These are phyloP conservation scores for Corvus hawaiiensis DNA, from an alignment of 2,113 vertebrate genomes.

Conservation along the genomic window DNA sequence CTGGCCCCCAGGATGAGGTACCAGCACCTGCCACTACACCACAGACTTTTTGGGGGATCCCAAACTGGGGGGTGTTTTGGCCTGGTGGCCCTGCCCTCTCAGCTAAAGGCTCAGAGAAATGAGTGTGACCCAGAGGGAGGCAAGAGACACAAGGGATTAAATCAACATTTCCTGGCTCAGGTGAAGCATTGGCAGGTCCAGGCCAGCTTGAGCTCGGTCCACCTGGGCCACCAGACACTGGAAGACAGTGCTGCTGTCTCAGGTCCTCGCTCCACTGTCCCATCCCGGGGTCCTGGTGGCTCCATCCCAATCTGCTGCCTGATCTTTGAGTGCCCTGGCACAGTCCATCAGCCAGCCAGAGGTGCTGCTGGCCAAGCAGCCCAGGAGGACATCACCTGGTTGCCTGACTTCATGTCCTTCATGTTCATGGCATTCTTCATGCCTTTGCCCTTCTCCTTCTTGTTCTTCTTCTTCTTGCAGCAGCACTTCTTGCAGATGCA, in stretches of 20 bases:
- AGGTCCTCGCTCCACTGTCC: background rate
- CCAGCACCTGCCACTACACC: background rate
- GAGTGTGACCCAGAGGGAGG: background rate
- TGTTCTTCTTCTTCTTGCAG: slow-evolving; percentile 98
- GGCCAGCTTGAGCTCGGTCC: background rate
- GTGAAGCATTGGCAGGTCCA: background rate
- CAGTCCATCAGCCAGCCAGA: background rate
- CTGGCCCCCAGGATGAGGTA: background rate
- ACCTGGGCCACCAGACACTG: background rate
- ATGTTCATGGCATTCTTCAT: slow-evolving; percentile 89
- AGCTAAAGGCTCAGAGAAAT: background rate
- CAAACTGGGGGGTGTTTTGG: background rate
- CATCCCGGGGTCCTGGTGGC: background rate
- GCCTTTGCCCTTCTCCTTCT: slow-evolving; percentile 98
- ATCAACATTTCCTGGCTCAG: background rate
- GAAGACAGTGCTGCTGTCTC: background rate
- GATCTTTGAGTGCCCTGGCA: background rate
- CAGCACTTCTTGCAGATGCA: slow-evolving; percentile 99
- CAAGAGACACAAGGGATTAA: background rate
- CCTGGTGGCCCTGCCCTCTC: background rate
- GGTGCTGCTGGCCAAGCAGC: background rate
- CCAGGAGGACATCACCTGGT: slow-evolving; percentile 65
- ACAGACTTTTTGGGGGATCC: background rate
- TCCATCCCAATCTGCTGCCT: background rate
- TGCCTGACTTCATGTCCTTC: slow-evolving; percentile 91